Percentiles rank a stretch among this genome's conserved stretches.
phyloP scores from a whole-genome alignment of 2,113 vertebrate genomes.

The Plestiodon gilberti region DNA sequence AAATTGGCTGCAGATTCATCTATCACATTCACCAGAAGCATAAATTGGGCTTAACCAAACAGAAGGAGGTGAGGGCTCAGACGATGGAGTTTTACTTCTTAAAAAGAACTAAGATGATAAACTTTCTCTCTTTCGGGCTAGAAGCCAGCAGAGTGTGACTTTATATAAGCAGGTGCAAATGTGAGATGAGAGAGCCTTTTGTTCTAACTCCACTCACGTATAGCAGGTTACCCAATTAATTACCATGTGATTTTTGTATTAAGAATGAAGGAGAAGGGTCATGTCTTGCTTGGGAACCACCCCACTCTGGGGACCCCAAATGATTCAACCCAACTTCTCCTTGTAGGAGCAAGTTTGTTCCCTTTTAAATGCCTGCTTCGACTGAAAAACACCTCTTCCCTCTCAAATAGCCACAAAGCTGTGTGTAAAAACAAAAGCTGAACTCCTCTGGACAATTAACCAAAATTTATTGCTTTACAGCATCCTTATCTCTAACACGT shows the following conservation, averaged over 20 bases:
- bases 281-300: no score
- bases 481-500: no score
- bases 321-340: no score
- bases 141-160: not conserved
- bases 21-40: slow-evolving; percentile 21
- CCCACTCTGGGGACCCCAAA: no score
- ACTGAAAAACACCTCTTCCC: no score
- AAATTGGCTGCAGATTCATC: slow-evolving; percentile 12
- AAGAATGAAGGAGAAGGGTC: not conserved
- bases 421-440: no score
- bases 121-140: not conserved
- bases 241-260: not conserved
- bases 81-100: not conserved
- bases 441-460: no score
- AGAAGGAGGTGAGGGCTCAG: not conserved
- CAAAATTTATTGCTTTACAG: no score
- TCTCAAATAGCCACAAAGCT: no score
- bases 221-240: not conserved
- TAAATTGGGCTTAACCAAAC: slow-evolving; percentile 26
- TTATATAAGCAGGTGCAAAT: not conserved
- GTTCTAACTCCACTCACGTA: not conserved
- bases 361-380: no score
- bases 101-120: not conserved
- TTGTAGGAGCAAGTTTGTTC: no score
- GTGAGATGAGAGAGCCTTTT: not conserved